Percentiles rank a stretch among this genome's conserved stretches.
These are phyloP conservation scores for Parazoanthus atlanticus DNA, from an alignment of 92 coral and sea anemone species.

Conservation along the genomic window DNA sequence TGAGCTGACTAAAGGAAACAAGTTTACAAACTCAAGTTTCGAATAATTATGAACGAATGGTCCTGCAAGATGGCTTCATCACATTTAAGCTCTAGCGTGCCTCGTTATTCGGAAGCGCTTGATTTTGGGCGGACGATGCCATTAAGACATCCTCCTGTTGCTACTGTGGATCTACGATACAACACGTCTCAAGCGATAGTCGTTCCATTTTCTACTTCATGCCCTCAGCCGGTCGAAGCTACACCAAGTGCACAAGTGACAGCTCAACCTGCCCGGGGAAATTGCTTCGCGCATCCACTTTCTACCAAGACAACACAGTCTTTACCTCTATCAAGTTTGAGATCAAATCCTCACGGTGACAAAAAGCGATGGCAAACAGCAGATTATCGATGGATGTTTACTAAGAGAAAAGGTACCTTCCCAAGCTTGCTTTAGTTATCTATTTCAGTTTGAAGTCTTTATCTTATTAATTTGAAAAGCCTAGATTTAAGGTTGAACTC, in stretches of 20 bases:
- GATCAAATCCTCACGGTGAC: slow-evolving; percentile 58
- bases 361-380: slow-evolving; percentile 99
- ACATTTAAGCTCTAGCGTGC: slow-evolving; percentile 48
- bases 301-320: slow-evolving; percentile 32
- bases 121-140: slow-evolving; percentile 90
- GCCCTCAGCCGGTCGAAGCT: slow-evolving; percentile 38
- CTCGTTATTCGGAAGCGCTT: slow-evolving; percentile 54
- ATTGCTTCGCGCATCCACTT: slow-evolving; percentile 13
- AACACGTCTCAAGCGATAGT: slow-evolving; percentile 37
- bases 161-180: slow-evolving; percentile 45
- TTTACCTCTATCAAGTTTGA: slow-evolving; percentile 30
- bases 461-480: neutral
- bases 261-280: slow-evolving; percentile 28
- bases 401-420: slow-evolving; percentile 87
- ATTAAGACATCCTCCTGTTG: slow-evolving; percentile 90
- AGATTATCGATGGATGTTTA: slow-evolving; percentile 98
- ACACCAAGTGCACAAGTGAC: slow-evolving; percentile 30
- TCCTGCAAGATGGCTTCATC: slow-evolving; percentile 67
- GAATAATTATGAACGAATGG: slow-evolving; percentile 71
- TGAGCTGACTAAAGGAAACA: neutral
- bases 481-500: neutral
- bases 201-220: slow-evolving; percentile 32
- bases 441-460: neutral
- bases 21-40: neutral
- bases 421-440: neutral